Conservation (phyloP, 2,888 invertebrate species). For the Calameuta pallipes region DNA sequence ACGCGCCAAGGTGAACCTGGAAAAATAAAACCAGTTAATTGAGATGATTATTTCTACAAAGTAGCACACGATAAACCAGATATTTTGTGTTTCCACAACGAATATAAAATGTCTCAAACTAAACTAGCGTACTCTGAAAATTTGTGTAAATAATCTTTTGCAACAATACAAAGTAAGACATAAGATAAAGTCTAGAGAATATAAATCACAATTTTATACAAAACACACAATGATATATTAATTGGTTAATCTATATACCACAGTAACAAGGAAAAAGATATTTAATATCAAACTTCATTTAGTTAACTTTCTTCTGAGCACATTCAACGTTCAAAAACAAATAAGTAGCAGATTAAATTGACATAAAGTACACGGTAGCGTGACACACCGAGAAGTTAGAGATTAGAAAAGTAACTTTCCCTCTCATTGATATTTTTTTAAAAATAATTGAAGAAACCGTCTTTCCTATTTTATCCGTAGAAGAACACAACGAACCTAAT, state of each 20-base stretch:
- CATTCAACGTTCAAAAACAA: neutral
- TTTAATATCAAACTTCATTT: constrained; percentile 3
- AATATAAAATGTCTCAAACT: neutral
- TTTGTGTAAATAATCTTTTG: neutral
- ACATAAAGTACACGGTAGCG: neutral
- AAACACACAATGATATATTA: neutral
- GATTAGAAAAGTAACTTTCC: neutral
- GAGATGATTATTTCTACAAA: neutral
- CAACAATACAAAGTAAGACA: neutral
- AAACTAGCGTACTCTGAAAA: neutral
- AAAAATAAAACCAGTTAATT: constrained; percentile 37
- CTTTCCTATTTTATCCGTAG: neutral
- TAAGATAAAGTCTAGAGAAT: neutral
- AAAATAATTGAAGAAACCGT: neutral
- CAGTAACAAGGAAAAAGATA: neutral
- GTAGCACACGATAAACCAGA: neutral
- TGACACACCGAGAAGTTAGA: neutral
- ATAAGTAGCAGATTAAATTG: neutral
- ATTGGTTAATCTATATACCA: neutral
- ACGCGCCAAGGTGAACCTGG: constrained; percentile 95
- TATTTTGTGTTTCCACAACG: neutral
- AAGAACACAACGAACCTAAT: constrained; percentile 26
- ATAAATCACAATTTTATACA: neutral
- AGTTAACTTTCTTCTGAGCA: neutral
- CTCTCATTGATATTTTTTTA: neutral